Percentiles rank a stretch among this genome's conserved stretches.
phyloP scores from a whole-genome alignment of 2,113 vertebrate genomes.

The Vanacampus margaritifer region DNA sequence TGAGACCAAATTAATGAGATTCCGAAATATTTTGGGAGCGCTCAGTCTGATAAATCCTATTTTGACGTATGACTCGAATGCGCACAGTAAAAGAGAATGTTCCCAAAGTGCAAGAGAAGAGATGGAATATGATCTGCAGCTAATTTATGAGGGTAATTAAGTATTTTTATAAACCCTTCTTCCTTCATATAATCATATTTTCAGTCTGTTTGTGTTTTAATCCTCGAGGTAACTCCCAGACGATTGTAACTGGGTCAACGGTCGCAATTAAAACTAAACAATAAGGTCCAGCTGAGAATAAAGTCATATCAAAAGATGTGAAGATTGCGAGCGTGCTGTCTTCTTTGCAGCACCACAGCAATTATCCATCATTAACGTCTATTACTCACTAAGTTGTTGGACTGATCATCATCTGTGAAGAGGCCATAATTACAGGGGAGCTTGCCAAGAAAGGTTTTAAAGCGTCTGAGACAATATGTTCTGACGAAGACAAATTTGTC shows the following conservation, averaged over 20 bases:
- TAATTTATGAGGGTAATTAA: slow-evolving; percentile 29
- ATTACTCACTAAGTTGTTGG: slow-evolving; percentile 52
- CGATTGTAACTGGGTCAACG: neutral
- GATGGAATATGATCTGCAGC: slow-evolving; percentile 40
- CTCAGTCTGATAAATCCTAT: slow-evolving; percentile 37
- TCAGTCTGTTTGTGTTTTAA: slow-evolving; percentile 16
- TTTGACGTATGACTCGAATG: slow-evolving; percentile 33
- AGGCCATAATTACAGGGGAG: slow-evolving; percentile 57
- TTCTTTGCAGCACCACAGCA: slow-evolving; percentile 18
- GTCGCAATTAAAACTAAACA: slow-evolving; percentile 13
- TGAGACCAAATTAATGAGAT: slow-evolving; percentile 36
- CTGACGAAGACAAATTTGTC: slow-evolving; percentile 59
- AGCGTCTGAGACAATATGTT: slow-evolving; percentile 48
- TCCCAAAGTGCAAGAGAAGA: slow-evolving; percentile 40
- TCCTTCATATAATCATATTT: slow-evolving; percentile 5
- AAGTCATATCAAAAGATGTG: slow-evolving; percentile 29
- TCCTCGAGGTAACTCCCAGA: neutral
- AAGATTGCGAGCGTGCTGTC: slow-evolving; percentile 22
- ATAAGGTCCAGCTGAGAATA: slow-evolving; percentile 23
- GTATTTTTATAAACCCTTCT: slow-evolving; percentile 23
- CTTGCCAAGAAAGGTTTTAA: slow-evolving; percentile 38
- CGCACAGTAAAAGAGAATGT: slow-evolving; percentile 25
- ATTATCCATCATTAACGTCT: slow-evolving; percentile 62
- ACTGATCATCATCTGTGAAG: slow-evolving; percentile 51
- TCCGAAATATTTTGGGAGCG: slow-evolving; percentile 34